Evolutionary conservation across 2,888 invertebrate species (phyloP).

Genomic region (Drosophila leonis): DNA sequence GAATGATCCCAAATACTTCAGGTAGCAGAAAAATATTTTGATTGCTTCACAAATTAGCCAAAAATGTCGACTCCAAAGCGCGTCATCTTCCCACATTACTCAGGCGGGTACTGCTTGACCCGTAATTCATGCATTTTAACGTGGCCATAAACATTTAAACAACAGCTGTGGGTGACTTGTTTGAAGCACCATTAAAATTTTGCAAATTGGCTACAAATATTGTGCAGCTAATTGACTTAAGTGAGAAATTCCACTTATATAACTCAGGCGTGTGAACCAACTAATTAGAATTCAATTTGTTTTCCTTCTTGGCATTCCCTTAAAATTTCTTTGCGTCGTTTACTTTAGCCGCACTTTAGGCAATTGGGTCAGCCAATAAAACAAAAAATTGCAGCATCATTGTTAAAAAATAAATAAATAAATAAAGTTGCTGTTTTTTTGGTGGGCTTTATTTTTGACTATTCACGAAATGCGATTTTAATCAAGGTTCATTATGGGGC

Average conservation of each 20-base stretch:
- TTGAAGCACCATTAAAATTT: slow-evolving; percentile 63
- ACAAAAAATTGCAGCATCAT: slow-evolving; percentile 68
- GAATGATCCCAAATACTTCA: slow-evolving; percentile 4
- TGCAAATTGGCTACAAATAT: slow-evolving; percentile 49
- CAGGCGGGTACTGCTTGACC: slow-evolving; percentile 31
- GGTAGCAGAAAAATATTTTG: slow-evolving; percentile 15
- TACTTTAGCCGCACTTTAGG: slow-evolving; percentile 13
- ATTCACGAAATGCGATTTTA: slow-evolving; percentile 61
- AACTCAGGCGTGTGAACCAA: slow-evolving; percentile 58
- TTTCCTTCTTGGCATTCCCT: slow-evolving; percentile 7
- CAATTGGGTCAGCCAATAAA: slow-evolving; percentile 62
- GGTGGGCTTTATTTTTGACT: slow-evolving; percentile 10
- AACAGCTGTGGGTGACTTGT: slow-evolving; percentile 72
- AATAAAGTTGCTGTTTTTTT: slow-evolving; percentile 16
- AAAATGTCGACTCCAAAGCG: slow-evolving; percentile 41
- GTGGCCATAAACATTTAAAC: slow-evolving; percentile 46
- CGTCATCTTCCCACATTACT: slow-evolving; percentile 68
- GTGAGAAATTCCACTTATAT: slow-evolving; percentile 24
- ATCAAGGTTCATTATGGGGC: slow-evolving; percentile 65
- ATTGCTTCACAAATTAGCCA: slow-evolving; percentile 31
- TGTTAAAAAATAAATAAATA: slow-evolving; percentile 17
- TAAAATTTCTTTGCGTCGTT: slow-evolving; percentile 14
- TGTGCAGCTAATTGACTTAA: slow-evolving; percentile 50
- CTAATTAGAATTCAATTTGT: slow-evolving; percentile 44
- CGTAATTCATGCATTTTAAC: slow-evolving; percentile 48